Base-by-base conservation (phyloP, 2,797 vertebrate genomes). In the Poecilia gillii region DNA sequence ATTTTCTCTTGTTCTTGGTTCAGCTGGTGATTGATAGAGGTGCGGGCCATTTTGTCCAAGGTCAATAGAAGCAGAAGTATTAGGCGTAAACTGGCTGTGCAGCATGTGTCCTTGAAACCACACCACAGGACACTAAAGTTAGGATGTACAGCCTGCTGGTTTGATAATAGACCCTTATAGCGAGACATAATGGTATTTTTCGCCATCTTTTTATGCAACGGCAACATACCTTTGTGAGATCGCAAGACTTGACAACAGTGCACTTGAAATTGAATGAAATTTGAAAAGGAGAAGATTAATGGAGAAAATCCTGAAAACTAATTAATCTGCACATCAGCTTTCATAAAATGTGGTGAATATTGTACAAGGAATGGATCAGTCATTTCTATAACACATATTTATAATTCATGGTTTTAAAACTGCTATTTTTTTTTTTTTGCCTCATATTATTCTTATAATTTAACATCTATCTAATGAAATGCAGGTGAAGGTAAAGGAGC, bases 1-100 rank as follows among this genome's bases (percentile, higher is more conserved):
- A 87, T 93, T 92, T 90, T 93, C 90, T 91, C 86, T 74, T 89
- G 87, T 93, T 92, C 89, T 89, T 91, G 92, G 88, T 89, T 92
- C 90, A 93, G 84, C 73, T 88, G 84, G 82, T 94, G 92, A 94
- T 93, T 92, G 90, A 94, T 94, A 77, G 92, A 85, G 77, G 80
- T 9, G 80, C 49, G 47, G 70, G 85, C 59, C 80, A 84, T 87
- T 91, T 82, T 80, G 84, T 91, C 90, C 91, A 92, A 93, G 93
- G 92, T 94, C 91, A 93, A 74, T 62, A 68, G 78, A 87, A 81
- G 76, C 53, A 71, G 74, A 76, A 77, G 45, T 64, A 81, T 80
- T 57, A 74, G 76, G 80, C 79, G 25, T 82, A 87, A 82, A 89
- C 80, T 77, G 68, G 73, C 83, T 47, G 74, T 68, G 76, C 72